Base-by-base conservation (phyloP, 2,797 vertebrate genomes). In the Manis crassicaudata region DNA sequence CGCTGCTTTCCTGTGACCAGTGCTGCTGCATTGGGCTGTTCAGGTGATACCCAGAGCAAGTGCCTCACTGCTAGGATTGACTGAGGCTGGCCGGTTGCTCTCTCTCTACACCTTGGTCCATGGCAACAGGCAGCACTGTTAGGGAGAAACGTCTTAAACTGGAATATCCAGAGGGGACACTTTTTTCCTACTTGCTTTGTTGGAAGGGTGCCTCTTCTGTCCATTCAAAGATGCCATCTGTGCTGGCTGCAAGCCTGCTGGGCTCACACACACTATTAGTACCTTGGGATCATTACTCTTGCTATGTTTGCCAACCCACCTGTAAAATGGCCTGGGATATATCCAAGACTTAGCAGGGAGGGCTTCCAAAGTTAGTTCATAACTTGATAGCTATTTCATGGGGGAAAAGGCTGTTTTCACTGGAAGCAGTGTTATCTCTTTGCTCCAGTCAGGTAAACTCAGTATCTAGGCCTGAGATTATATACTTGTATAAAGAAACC, bases 401-500 rank as follows among this genome's bases (percentile, higher is more conserved):
- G 32, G 35, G 35, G 3, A 5, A 12, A 63, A 72, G 17, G 8
- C 2, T 58, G 9, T 92, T 63, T 93, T 62, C 40, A 10, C 16
- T 92, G 35, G 77, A 95, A 94, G 60, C n/a, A n/a, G 37, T 63
- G 43, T 43, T 65, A 40, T 43, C 40, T 93, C 3, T 75, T 79
- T 86, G 29, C 37, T 62, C 2, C 3, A 40, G 16, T 40, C 50
- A 75, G 11, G 16, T 58, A 63, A 93, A 68, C 16, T 46, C 32
- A 76, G 50, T 54, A 67, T 23, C 29, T 84, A 86, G 60, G 6
- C 18, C 43, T 80, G 27, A 92, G 77, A 91, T 76, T 35, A 12
- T 72, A 14, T 60, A 35, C 17, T 95, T 90, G 89, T 73, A 94
- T 68, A 84, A 95, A 96, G 94, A 95, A 94, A 93, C 29, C 85